Base-by-base conservation (phyloP, 92 coral and sea anemone species). In the Zoanthus sociatus region DNA sequence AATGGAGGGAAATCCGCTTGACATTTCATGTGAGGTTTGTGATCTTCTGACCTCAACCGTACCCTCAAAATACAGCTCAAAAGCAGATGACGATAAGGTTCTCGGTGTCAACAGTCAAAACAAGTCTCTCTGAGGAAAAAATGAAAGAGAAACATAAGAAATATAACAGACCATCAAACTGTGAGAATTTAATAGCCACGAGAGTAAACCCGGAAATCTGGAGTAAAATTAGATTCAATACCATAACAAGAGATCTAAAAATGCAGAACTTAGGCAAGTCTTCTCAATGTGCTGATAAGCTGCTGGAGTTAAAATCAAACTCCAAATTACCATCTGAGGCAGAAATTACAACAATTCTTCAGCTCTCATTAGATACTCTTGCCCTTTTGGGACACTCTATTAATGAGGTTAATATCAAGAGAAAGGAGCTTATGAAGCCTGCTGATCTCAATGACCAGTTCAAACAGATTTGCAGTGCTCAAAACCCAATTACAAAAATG, bases 361-460 rank as follows among this genome's bases (percentile, higher is more conserved):
- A 55, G 6, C 78, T 78, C 70, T 10, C 84, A 9, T 58, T 81
- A 1, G 90, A 86, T 64, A 79, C 92, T 46, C 78, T 86, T 48
- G 83, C 86, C 21, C 87, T 86, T 14, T 46, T 90, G 92, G 87
- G 87, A 60, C 90, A 90, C 76, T 86, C 92, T 61, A 3, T 1
- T 61, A 72, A 79, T 71, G 90, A 89, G 51, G 31, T 77, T 16
- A 90, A 84, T 50, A 72, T 90, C 63, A 78, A 55, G 72, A 44
- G 87, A 72, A 83, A 85, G 42, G 85, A 90, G 9, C 71, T 87
- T 73, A 90, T 90, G 17, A 90, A 90, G 69, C 90, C 88, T 21
- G 91, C 88, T 21, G 91, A 87, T 76, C 67, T 91, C 30, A 91
- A 91, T 47, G 76, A 91, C 64, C 86, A 91, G 83, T 87, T 54